These are phyloP conservation scores for Nomia melanderi DNA, from an alignment of 1,140 invertebrate genomes.

Conservation along the genomic window DNA sequence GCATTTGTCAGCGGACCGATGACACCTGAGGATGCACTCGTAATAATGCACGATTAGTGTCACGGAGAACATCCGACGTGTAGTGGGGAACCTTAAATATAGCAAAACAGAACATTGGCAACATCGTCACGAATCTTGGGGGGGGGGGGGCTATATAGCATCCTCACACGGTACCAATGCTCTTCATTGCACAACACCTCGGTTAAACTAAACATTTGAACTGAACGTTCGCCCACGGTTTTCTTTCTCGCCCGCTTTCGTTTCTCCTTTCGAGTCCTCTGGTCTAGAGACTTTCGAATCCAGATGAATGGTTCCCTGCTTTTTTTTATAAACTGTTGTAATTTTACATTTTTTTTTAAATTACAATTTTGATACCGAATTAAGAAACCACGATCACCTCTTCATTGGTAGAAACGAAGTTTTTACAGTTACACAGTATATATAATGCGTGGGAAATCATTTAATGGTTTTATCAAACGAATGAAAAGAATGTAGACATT, in stretches of 20 bases:
- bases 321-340: too few relatives aligned
- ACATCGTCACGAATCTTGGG: constrained; percentile 39
- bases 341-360: too few relatives aligned
- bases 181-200: constrained; percentile 31
- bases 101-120: constrained; percentile 43
- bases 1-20: constrained; percentile 24
- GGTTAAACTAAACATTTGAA: constrained; percentile 14
- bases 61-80: constrained; percentile 10
- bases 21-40: constrained; percentile 45
- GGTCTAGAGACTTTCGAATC: too few relatives aligned
- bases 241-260: neutral
- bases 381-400: too few relatives aligned
- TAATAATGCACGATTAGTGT: constrained; percentile 51
- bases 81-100: constrained; percentile 39
- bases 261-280: neutral
- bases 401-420: too few relatives aligned
- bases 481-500: too few relatives aligned
- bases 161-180: constrained; percentile 35
- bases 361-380: too few relatives aligned
- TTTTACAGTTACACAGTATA: too few relatives aligned
- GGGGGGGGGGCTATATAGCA: constrained; percentile 33
- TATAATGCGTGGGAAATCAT: too few relatives aligned
- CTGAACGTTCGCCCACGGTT: neutral
- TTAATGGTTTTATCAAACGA: too few relatives aligned
- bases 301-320: too few relatives aligned